Percentiles rank a stretch among this genome's conserved stretches.
These are phyloP conservation scores for Rhynchomys soricoides DNA, from an alignment of 2,113 vertebrate species.

Conservation along the genomic window DNA sequence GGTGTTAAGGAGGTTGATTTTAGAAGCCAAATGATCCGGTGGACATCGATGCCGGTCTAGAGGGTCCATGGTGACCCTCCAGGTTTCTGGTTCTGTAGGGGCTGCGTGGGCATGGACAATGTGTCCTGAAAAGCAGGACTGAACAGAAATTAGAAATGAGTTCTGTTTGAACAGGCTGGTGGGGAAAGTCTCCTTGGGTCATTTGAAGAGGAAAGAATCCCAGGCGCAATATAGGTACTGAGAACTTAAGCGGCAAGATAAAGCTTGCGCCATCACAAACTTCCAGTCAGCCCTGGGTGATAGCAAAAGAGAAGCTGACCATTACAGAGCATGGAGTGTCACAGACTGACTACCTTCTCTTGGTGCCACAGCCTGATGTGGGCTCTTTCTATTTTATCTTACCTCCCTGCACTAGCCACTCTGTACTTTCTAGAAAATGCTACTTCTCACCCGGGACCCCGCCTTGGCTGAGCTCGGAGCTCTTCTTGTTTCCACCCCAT, in stretches of 20 bases:
- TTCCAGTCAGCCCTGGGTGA: neutral
- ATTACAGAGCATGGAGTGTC: neutral
- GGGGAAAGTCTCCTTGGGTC: no score
- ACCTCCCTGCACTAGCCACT: no score
- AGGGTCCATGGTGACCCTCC: neutral
- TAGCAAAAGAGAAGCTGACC: neutral
- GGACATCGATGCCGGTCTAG: neutral
- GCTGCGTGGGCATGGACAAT: neutral
- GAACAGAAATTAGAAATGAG: neutral
- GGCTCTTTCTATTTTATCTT: accelerated
- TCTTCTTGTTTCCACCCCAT: neutral
- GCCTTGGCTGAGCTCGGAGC: neutral
- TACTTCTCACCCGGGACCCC: neutral
- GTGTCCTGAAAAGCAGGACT: neutral
- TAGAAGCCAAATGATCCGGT: neutral
- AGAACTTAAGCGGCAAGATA: neutral
- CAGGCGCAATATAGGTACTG: neutral
- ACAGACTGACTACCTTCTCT: neutral
- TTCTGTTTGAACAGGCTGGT: neutral
- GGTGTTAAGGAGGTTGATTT: neutral
- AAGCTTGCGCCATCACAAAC: neutral
- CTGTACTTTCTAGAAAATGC: neutral
- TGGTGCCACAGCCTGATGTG: accelerated
- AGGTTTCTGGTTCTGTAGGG: neutral
- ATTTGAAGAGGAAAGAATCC: neutral